Conservation (phyloP, 2,113 vertebrate species). For the Myanophis thanlyinensis region DNA sequence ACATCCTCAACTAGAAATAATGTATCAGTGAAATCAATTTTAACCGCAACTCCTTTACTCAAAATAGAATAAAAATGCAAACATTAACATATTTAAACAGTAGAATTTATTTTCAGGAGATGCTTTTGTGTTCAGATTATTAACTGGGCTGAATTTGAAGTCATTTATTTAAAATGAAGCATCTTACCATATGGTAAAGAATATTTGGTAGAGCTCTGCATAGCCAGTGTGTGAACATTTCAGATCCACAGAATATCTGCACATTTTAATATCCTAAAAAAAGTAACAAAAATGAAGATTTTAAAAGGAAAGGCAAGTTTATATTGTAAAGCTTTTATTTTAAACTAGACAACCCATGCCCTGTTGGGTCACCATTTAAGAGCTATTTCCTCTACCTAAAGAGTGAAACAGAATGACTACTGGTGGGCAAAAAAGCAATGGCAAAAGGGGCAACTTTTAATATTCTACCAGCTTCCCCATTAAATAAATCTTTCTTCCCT, state of each 20-base stretch:
- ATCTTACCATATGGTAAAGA: background rate
- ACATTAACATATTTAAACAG: background rate
- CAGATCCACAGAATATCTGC: background rate
- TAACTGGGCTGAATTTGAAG: background rate
- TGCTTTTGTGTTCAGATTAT: background rate
- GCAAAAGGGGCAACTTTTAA: background rate
- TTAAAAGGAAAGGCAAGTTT: background rate
- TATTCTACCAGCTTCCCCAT: background rate
- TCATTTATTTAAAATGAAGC: background rate
- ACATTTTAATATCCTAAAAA: constrained; percentile 8
- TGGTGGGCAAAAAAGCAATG: background rate
- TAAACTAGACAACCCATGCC: background rate
- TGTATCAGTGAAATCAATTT: background rate
- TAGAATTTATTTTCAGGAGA: background rate
- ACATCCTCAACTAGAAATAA: background rate
- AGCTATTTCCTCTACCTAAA: background rate
- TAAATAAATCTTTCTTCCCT: background rate
- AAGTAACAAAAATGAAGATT: background rate
- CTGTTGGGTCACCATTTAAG: background rate
- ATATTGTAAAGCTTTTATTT: background rate
- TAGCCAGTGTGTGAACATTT: background rate
- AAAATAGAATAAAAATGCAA: background rate
- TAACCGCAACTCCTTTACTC: background rate
- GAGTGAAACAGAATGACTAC: background rate
- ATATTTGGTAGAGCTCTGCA: background rate